Percentiles rank a stretch among this genome's conserved stretches.
These are phyloP conservation scores for Anarrhichthys ocellatus DNA, from an alignment of 2,113 vertebrate genomes.

Conservation along the genomic window DNA sequence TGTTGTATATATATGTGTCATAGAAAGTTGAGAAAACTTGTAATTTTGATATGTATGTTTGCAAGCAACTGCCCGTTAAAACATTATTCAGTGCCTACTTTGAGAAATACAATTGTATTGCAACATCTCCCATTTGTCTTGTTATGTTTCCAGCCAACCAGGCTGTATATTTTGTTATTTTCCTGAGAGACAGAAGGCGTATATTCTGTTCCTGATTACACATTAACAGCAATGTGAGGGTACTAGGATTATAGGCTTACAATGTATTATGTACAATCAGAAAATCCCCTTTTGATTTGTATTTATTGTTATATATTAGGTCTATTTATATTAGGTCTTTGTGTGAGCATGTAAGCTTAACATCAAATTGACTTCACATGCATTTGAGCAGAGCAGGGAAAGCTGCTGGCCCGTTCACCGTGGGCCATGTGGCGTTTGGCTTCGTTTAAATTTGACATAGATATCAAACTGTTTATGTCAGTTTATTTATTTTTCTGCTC, in stretches of 20 bases:
- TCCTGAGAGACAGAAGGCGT: conserved; percentile 75
- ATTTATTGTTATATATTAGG: conserved; percentile 12
- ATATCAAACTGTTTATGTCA: not conserved
- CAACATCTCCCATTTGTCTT: too few species aligned
- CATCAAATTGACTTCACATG: conserved; percentile 58
- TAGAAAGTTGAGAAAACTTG: too few species aligned
- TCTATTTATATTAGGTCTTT: conserved; percentile 15
- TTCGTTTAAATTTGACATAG: conserved; percentile 28
- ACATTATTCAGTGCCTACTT: too few species aligned
- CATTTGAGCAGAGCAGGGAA: conserved; percentile 39
- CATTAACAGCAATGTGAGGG: conserved; percentile 30
- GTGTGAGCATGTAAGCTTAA: conserved; percentile 35
- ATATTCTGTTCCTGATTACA: conserved; percentile 58
- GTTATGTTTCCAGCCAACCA: too few species aligned
- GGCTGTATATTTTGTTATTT: conserved; percentile 36
- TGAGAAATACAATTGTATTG: too few species aligned
- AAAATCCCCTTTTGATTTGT: not conserved
- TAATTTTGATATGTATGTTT: too few species aligned
- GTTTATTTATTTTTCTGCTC: conserved; percentile 63
- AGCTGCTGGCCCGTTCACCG: conserved; percentile 28
- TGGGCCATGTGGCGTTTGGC: conserved; percentile 37
- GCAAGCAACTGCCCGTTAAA: too few species aligned
- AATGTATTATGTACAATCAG: conserved; percentile 37
- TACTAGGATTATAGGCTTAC: conserved; percentile 45
- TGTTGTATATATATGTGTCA: too few species aligned